A percentile compares a stretch with the other conserved stretches of the same genome.
These are phyloP conservation scores for Epiblema foenella DNA, from an alignment of 2,888 invertebrate genomes.

Conservation along the genomic window DNA sequence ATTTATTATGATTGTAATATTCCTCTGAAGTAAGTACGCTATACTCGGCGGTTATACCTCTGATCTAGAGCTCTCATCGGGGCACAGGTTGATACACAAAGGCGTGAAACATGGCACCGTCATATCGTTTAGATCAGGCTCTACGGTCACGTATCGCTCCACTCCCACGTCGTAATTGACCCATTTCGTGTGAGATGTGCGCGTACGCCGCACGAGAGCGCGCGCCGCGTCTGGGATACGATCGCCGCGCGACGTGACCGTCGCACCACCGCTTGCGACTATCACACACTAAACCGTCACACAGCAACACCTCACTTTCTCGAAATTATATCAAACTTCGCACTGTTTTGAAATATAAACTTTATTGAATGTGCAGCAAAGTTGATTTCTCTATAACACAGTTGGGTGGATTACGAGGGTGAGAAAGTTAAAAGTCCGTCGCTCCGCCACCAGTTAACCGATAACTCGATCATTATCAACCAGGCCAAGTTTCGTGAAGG, in stretches of 20 bases:
- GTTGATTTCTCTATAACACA: background rate
- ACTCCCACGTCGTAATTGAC: constrained; percentile 85
- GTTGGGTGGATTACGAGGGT: background rate
- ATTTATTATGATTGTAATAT: constrained; percentile 22
- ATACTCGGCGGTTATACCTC: background rate
- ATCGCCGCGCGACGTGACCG: constrained; percentile 79
- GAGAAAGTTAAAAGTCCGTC: constrained; percentile 6
- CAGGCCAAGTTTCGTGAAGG: constrained; percentile 58
- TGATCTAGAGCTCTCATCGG: constrained; percentile 17
- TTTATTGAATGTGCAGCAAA: background rate
- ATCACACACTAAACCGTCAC: constrained; percentile 35
- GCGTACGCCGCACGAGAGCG: constrained; percentile 56
- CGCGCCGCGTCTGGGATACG: constrained; percentile 76
- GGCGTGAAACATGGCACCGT: constrained; percentile 78
- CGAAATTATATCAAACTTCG: background rate
- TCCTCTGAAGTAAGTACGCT: background rate
- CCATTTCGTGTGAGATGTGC: constrained; percentile 81
- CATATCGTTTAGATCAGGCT: constrained; percentile 74
- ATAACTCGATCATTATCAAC: constrained; percentile 44
- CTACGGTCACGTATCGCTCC: constrained; percentile 80
- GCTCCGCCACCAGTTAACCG: constrained; percentile 21
- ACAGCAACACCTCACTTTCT: constrained; percentile 3
- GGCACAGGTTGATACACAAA: constrained; percentile 55
- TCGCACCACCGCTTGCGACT: constrained; percentile 52
- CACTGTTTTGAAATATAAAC: constrained; percentile 1